Base-by-base conservation (phyloP, 2,888 invertebrate genomes). In the Rapana venosa region DNA sequence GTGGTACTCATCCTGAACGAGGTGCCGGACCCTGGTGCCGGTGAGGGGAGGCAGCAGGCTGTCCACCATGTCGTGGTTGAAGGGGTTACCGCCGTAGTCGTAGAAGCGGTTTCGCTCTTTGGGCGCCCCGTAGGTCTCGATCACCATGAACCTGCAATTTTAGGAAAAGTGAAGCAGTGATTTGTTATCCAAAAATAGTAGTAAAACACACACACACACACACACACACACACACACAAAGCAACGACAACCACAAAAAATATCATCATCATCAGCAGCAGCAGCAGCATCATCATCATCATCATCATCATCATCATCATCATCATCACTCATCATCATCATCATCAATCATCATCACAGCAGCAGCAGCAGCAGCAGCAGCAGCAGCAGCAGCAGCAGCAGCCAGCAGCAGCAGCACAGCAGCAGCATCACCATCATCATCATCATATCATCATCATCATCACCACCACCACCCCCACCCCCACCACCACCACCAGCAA, bases 11-110 rank as follows among this genome's bases (percentile, higher is more conserved):
- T 87, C 85, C 30, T 91, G 88, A 6, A 92, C 88, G 8, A 92
- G 84, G 5, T 36, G 86, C 85, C 88, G 88, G 22, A 93, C 20
- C 58, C 91, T 91, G 35, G 32, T 77, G 6, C 92, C 93, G 8
- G 89, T 89, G 88, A 90, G 91, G 89, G 30, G 90, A 15, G 88
- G 87, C 61, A 90, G 90, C 11, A 93, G 74, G 2, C 79, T 79
- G 32, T 79, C 88, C 30, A 92, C 90, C 22, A 92, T 89, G 79
- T 92, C 92, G 61, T 91, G 81, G 92, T 94, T 95, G 91, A 95
- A 94, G 0, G 95, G 95, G 70, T 90, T 86, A 0, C 94, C 92
- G 6, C 95, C 95, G n/a, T 94, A 94, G 30, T 93, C 88, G 88
- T 94, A 95, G 90, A 95, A 95, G 70, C 90, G 77, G 91, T 91